A percentile compares a stretch with the other conserved stretches of the same genome.
These are phyloP conservation scores for Ictalurus furcatus DNA, from an alignment of 2,113 vertebrate genomes.

Conservation along the genomic window DNA sequence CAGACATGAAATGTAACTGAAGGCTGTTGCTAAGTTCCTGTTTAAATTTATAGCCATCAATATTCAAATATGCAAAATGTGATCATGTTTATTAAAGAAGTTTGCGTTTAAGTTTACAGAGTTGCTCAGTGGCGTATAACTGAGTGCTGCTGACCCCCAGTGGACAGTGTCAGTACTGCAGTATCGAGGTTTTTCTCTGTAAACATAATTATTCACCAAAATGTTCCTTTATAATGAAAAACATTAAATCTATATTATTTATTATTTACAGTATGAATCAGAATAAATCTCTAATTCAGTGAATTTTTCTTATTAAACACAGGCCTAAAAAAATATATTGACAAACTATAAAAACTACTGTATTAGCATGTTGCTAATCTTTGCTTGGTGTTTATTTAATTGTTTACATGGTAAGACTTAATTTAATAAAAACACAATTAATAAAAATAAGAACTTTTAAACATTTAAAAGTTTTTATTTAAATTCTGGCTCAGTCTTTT, in stretches of 20 bases:
- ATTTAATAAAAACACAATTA: background rate
- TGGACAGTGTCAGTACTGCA: background rate
- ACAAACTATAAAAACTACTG: background rate
- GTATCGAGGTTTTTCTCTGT: background rate
- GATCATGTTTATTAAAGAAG: no score
- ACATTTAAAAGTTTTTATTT: slow-evolving; percentile 11
- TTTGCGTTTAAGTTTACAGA: no score
- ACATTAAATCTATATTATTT: background rate
- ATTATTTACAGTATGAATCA: background rate
- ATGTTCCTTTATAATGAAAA: background rate
- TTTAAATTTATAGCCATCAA: no score
- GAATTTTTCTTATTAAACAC: background rate
- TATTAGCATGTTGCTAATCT: background rate
- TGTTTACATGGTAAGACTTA: background rate
- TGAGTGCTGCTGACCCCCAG: background rate
- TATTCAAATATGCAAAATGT: no score
- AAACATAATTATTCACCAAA: background rate
- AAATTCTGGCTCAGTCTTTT: slow-evolving; percentile 6
- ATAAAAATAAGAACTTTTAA: background rate
- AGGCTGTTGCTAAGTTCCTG: no score
- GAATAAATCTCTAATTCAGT: background rate
- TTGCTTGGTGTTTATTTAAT: background rate
- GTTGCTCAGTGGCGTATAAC: background rate
- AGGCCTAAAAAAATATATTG: background rate
- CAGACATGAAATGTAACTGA: no score